phyloP scores from a whole-genome alignment of 2,113 vertebrate species.

The Austrofundulus limnaeus region DNA sequence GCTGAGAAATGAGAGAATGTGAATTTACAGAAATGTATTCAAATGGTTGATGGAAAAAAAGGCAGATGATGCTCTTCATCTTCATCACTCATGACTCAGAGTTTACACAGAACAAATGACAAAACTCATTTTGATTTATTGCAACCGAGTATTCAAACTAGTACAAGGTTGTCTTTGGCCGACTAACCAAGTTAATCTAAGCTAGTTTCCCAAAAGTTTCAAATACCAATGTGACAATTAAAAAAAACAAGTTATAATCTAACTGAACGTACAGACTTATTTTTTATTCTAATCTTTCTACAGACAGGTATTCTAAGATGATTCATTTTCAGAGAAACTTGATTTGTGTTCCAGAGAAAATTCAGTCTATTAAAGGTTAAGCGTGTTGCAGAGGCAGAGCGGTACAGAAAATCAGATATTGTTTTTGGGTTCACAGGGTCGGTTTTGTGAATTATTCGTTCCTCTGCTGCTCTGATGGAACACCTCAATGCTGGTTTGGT shows the following conservation, averaged over 20 bases:
- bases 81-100: too few relatives aligned
- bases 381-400: background rate
- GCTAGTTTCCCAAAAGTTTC: too few relatives aligned
- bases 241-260: too few relatives aligned
- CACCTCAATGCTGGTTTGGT: background rate
- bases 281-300: background rate
- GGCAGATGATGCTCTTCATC: constrained; percentile 8
- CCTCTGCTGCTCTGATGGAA: background rate
- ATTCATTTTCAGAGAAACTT: background rate
- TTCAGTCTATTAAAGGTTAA: background rate
- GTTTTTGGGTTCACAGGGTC: background rate
- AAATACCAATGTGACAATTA: too few relatives aligned
- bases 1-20: background rate
- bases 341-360: constrained; percentile 5
- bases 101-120: background rate
- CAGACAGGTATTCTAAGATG: background rate
- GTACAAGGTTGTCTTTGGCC: too few relatives aligned
- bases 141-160: too few relatives aligned
- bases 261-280: background rate
- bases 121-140: too few relatives aligned
- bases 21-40: background rate
- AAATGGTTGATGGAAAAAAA: constrained; percentile 1
- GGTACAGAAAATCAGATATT: background rate
- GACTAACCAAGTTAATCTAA: too few relatives aligned
- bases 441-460: too few relatives aligned